These are phyloP conservation scores for Macrobrachium nipponense DNA, from an alignment of 1,140 invertebrate species.

Conservation along the genomic window DNA sequence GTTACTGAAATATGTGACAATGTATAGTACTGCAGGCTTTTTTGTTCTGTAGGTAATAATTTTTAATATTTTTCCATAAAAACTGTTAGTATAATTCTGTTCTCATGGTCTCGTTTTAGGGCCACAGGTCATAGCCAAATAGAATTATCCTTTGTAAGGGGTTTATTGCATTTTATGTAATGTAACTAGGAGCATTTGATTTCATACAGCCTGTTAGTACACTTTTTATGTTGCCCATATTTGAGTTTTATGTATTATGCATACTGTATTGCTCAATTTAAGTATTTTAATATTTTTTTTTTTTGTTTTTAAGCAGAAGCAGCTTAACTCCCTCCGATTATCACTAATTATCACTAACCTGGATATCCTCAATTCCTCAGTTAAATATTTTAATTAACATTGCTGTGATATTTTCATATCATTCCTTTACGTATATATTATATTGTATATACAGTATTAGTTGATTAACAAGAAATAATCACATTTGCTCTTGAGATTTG, in stretches of 20 bases:
- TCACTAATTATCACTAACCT: neutral
- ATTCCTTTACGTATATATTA: conserved; percentile 29
- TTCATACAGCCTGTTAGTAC: neutral
- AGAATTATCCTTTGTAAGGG: neutral
- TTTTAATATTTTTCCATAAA: too few relatives aligned
- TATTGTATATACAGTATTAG: neutral
- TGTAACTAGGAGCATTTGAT: neutral
- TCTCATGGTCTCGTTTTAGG: too few relatives aligned
- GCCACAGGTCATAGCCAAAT: too few relatives aligned
- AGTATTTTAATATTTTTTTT: neutral
- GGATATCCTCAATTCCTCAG: conserved; percentile 26
- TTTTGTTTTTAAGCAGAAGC: neutral
- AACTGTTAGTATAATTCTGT: too few relatives aligned
- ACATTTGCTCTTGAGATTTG: neutral
- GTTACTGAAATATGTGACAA: too few relatives aligned
- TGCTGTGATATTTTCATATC: conserved; percentile 49
- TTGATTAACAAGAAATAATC: neutral
- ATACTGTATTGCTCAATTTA: conserved; percentile 20
- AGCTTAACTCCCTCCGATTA: conserved; percentile 34
- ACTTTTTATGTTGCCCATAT: neutral
- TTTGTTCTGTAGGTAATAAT: too few relatives aligned
- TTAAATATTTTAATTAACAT: conserved; percentile 20
- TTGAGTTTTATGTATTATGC: neutral
- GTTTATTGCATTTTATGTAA: neutral
- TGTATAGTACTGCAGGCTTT: too few relatives aligned